These are phyloP conservation scores for Columbina picui DNA, from an alignment of 2,113 vertebrate species.

Conservation along the genomic window DNA sequence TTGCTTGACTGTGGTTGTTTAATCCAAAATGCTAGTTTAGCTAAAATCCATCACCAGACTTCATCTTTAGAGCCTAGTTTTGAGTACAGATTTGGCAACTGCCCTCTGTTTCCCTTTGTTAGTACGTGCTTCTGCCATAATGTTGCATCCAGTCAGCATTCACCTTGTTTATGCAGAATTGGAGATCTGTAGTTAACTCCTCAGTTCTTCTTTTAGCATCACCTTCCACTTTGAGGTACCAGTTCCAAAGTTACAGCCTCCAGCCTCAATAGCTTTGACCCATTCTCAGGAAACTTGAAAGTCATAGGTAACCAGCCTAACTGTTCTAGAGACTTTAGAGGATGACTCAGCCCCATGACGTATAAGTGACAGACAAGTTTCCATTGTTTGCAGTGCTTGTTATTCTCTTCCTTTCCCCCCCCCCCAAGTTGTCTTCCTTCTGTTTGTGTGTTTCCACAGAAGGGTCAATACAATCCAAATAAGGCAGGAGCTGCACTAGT, in stretches of 20 bases:
- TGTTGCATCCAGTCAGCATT: not conserved
- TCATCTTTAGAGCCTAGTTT: not conserved
- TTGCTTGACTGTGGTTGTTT: not conserved
- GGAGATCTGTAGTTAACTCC: not conserved
- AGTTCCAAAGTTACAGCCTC: not conserved
- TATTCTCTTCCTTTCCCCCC: not conserved
- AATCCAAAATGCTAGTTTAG: not conserved
- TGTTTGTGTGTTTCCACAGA: not conserved
- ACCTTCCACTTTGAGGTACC: not conserved
- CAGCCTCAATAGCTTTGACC: not conserved
- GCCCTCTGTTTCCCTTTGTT: not conserved
- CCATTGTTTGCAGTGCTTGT: not conserved
- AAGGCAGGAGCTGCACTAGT: not conserved
- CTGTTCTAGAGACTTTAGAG: not conserved
- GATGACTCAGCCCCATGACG: not conserved
- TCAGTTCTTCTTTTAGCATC: not conserved
- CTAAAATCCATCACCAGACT: not conserved
- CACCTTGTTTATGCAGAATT: not conserved
- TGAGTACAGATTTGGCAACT: not conserved
- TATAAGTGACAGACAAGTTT: not conserved
- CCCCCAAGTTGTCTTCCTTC: not conserved
- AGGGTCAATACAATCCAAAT: not conserved
- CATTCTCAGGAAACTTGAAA: not conserved
- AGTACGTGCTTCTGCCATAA: not conserved
- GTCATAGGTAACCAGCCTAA: not conserved